Base-by-base conservation (phyloP, 2,888 invertebrate genomes). In the Choristoneura rosaceana region DNA sequence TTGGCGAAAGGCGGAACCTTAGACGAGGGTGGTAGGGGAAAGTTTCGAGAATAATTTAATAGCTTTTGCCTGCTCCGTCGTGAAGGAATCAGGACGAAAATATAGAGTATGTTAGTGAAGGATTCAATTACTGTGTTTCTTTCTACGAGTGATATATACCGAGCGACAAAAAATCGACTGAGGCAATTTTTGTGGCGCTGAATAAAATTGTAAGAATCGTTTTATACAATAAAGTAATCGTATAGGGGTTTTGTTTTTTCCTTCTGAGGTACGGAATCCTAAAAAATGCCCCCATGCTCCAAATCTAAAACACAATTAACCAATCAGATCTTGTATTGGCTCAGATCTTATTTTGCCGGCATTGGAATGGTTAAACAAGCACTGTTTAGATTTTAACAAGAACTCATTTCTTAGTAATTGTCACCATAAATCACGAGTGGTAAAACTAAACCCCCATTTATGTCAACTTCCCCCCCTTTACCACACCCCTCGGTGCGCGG, bases 401-500 rank as follows among this genome's bases (percentile, higher is more conserved):
- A 52, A 52, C 50, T 52, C 15, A 17, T 52, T 52, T 52, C 50
- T 15, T 52, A 52, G 50, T 52, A 52, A 52, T 7, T 17, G 50
- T 58, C 52, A 15, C 41, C 12, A 62, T 69, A 43, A 62, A 69
- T 61, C 69, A 52, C 68, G 61, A 14, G 8, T 52, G 25, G 50
- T 67, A 38, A 59, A 47, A 65, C 62, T 43, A 62, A 62, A 62
- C 61, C 45, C 43, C 17, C 45, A 17, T 62, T 62, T 62, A 62
- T 62, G 62, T 45, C 43, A 4, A 4, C 17, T 0, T 12, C 43
- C 7, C 41, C 41, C 45, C 8, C 17, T 2, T 25, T 2, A 25
- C 25, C 43, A 43, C 43, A 14, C 7, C 41, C 41, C 45, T 14
- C 17, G 7, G 38, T 12, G 12, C 14, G 14, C 17, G 62, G 62